Conservation (phyloP, 2,113 vertebrate genomes). For the Trinectes maculatus region DNA sequence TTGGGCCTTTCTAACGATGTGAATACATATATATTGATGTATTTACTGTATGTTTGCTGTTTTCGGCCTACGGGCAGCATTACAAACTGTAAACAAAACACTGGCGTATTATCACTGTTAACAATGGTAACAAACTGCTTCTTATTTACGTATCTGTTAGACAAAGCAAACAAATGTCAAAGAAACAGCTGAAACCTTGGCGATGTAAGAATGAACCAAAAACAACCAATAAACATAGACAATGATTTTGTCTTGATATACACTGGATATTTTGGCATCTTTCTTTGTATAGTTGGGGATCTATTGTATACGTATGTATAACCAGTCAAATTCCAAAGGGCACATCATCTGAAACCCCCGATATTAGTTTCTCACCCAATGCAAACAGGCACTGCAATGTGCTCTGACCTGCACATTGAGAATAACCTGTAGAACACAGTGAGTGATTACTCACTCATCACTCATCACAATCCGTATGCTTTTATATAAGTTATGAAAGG, state of each 20-base stretch:
- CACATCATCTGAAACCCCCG: neutral
- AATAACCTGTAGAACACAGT: constrained; percentile 3
- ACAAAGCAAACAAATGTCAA: neutral
- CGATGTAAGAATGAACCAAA: neutral
- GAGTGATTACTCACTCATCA: constrained; percentile 57
- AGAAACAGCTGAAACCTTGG: neutral
- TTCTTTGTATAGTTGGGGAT: too few relatives aligned
- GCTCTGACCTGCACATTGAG: constrained; percentile 11
- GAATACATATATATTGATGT: too few relatives aligned
- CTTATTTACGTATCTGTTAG: neutral
- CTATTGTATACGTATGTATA: too few relatives aligned
- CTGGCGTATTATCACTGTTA: neutral
- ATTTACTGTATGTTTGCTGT: too few relatives aligned
- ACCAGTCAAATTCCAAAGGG: neutral
- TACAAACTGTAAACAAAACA: neutral
- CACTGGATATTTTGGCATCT: too few relatives aligned
- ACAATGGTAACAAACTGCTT: neutral
- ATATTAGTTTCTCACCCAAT: neutral
- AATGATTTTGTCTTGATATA: too few relatives aligned
- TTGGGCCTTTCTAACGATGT: neutral
- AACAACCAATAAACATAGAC: neutral
- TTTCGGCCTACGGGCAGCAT: neutral
- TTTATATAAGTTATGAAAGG: constrained; percentile 39
- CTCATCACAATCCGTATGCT: neutral
- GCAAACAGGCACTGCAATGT: neutral